Evolutionary conservation across 2,888 invertebrate species (phyloP).

Genomic region (Amphipoea oculea): DNA sequence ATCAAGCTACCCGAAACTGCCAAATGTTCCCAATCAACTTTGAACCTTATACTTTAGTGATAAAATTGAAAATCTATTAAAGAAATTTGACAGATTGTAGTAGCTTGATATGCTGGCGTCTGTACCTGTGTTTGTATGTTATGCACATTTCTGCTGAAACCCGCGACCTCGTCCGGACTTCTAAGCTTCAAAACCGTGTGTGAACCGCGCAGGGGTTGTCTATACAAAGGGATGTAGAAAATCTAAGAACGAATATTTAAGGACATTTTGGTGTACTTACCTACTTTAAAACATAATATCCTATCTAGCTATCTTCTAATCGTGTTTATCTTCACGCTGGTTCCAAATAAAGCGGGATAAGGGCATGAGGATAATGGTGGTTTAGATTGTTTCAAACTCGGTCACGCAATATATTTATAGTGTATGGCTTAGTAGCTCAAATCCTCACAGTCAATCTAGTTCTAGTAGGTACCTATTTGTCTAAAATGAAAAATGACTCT

Average conservation of each 20-base stretch:
- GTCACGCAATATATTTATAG: neutral
- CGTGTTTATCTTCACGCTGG: no score
- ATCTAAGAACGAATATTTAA: neutral
- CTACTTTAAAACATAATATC: neutral
- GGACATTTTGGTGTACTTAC: neutral
- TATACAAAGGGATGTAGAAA: neutral
- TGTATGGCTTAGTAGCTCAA: neutral
- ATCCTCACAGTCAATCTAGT: neutral
- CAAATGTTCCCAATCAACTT: no score
- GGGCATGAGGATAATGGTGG: neutral
- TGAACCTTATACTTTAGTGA: no score
- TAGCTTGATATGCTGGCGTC: no score
- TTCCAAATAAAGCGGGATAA: neutral
- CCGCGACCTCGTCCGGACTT: no score
- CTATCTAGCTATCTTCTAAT: neutral
- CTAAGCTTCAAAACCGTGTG: neutral
- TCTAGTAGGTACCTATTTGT: neutral
- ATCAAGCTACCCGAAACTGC: no score
- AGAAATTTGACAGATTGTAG: no score
- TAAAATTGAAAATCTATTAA: no score
- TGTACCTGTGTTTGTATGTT: neutral
- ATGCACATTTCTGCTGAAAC: neutral
- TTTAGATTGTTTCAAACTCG: neutral
- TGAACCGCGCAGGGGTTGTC: neutral
- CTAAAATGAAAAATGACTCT: slow-evolving; percentile 19